Percentiles rank a stretch among this genome's conserved stretches.
Conservation (phyloP, 2,797 vertebrate genomes). For the Clamator glandarius region DNA sequence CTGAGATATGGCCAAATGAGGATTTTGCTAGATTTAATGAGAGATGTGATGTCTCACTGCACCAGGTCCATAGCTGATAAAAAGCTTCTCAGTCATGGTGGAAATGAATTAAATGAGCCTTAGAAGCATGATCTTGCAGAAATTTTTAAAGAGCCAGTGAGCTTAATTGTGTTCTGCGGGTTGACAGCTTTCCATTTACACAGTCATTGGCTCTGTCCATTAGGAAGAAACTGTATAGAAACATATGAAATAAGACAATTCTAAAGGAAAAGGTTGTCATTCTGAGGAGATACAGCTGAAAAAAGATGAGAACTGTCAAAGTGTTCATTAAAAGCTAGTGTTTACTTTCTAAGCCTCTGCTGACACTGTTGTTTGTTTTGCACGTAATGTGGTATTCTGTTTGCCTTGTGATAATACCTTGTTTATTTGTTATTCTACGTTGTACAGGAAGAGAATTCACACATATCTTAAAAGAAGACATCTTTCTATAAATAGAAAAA, state of each 20-base stretch:
- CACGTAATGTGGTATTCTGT: not conserved
- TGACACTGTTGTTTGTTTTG: not conserved
- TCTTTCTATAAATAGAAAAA: not conserved
- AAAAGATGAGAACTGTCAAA: not conserved
- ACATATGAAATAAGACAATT: not conserved
- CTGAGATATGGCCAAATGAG: not conserved
- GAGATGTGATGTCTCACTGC: not conserved
- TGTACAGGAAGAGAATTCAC: not conserved
- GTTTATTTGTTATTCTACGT: not conserved
- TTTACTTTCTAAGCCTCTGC: not conserved
- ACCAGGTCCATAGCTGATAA: not conserved
- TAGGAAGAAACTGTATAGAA: not conserved
- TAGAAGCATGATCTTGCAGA: not conserved
- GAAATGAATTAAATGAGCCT: not conserved
- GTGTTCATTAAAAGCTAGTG: not conserved
- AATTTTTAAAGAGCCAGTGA: not conserved
- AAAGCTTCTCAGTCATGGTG: not conserved
- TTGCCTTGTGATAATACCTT: constrained; percentile 22
- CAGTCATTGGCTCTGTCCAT: not conserved
- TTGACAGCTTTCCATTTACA: not conserved
- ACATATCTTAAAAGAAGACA: not conserved
- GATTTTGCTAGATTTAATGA: not conserved
- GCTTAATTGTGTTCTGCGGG: not conserved
- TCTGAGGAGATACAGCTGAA: not conserved
- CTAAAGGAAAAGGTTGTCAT: not conserved